Percentiles rank a stretch among this genome's conserved stretches.
Conservation (phyloP, 1,140 invertebrate species). For the Tyrophagus putrescentiae region DNA sequence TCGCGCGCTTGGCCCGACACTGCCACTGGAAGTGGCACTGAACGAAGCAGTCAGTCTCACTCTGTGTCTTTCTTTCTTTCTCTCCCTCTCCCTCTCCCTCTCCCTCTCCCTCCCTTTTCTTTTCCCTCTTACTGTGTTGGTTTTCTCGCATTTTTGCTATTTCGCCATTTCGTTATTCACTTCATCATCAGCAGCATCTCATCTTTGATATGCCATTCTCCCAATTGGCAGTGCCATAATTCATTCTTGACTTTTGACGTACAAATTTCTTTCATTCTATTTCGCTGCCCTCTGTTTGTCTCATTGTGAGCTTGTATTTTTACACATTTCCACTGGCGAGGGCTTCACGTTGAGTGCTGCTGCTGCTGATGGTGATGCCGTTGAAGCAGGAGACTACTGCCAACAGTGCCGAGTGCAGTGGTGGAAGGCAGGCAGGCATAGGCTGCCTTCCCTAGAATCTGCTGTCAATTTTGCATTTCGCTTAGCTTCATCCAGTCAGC, state of each 20-base stretch:
- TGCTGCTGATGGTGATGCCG: no score
- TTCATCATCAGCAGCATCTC: conserved; percentile 12
- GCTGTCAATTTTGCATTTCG: conserved; percentile 14
- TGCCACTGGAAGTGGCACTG: no score
- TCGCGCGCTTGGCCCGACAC: no score
- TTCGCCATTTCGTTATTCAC: conserved; percentile 9
- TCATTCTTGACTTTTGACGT: conserved; percentile 5
- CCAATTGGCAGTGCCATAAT: conserved; percentile 15
- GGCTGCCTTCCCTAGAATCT: conserved; percentile 8
- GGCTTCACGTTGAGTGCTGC: no score
- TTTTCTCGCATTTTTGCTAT: conserved; percentile 16
- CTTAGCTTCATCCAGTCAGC: conserved; percentile 10
- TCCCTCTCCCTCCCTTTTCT: not conserved
- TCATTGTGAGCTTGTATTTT: no score
- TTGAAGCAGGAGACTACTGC: no score
- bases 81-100: not conserved
- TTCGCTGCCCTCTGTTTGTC: not conserved
- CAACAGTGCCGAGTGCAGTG: no score
- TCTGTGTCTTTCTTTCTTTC: not conserved
- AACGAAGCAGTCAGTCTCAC: no score
- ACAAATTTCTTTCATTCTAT: not conserved
- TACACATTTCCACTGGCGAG: no score
- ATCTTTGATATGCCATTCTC: conserved; percentile 16
- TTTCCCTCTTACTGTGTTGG: not conserved
- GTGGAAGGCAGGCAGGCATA: no score